These are phyloP conservation scores for Mirza zaza DNA, from an alignment of 2,113 vertebrate genomes.

Conservation along the genomic window DNA sequence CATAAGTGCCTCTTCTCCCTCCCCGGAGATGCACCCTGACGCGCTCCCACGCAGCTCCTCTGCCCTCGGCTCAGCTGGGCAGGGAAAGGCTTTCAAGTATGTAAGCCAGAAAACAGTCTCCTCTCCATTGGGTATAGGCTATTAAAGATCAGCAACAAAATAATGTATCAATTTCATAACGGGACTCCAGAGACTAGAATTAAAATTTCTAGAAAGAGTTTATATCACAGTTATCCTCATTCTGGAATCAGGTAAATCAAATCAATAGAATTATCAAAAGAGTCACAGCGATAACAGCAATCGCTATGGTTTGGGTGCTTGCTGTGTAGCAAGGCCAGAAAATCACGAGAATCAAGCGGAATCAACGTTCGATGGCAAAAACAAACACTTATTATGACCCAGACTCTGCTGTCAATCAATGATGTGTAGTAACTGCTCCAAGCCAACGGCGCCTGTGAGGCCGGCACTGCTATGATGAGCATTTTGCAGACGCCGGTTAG, in stretches of 20 bases:
- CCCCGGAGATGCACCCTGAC: neutral
- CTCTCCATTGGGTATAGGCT: neutral
- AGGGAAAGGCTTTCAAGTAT: conserved; percentile 46
- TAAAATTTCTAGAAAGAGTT: neutral
- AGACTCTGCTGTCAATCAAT: neutral
- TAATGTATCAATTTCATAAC: neutral
- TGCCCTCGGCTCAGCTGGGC: neutral
- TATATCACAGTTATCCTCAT: neutral
- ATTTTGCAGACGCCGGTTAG: neutral
- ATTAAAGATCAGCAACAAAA: conserved; percentile 38
- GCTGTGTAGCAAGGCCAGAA: neutral
- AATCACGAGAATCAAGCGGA: neutral
- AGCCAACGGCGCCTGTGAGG: neutral
- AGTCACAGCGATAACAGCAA: neutral
- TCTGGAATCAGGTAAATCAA: neutral
- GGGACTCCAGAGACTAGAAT: neutral
- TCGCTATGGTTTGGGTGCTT: neutral
- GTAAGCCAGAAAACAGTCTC: conserved; percentile 32
- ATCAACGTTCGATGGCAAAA: neutral
- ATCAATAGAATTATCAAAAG: neutral
- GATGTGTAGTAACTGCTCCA: neutral
- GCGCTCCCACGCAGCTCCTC: neutral
- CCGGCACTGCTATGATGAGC: too few relatives aligned
- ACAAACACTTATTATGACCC: too few relatives aligned
- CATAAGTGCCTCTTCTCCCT: conserved; percentile 24